Percentiles rank a stretch among this genome's conserved stretches.
These are phyloP conservation scores for Cloeon dipterum DNA, from an alignment of 2,888 invertebrate genomes.

Conservation along the genomic window DNA sequence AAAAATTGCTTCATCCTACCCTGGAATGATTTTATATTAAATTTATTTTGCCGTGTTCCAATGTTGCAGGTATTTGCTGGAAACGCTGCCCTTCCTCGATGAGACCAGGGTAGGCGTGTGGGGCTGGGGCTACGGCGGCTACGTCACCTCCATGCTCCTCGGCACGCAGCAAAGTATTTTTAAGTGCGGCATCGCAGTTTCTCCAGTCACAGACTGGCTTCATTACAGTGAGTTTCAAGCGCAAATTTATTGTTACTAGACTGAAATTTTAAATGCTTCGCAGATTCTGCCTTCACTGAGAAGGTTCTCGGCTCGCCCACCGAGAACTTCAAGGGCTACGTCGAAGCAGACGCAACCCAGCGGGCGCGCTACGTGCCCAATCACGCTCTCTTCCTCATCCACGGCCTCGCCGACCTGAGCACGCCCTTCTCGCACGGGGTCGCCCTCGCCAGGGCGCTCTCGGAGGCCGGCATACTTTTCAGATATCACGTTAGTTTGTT, in stretches of 20 bases:
- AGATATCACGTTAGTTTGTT: slow-evolving; percentile 73
- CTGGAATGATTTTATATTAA: too few species aligned
- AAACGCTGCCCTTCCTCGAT: slow-evolving; percentile 64
- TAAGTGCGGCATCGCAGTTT: slow-evolving; percentile 83
- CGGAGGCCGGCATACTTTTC: slow-evolving; percentile 71
- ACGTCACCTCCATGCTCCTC: slow-evolving; percentile 77
- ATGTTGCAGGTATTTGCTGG: slow-evolving; percentile 51
- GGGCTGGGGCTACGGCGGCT: slow-evolving; percentile 96
- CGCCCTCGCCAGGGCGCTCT: slow-evolving; percentile 67
- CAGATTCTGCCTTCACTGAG: slow-evolving; percentile 92
- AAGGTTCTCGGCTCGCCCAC: slow-evolving; percentile 70
- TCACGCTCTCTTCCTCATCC: slow-evolving; percentile 70
- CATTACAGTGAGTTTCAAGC: slow-evolving; percentile 77
- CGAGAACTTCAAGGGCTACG: slow-evolving; percentile 76
- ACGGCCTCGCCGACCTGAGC: slow-evolving; percentile 79
- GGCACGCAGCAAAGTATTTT: slow-evolving; percentile 64
- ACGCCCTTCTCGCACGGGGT: slow-evolving; percentile 88
- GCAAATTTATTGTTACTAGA: too few species aligned
- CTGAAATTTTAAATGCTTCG: too few species aligned
- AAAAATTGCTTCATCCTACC: too few species aligned
- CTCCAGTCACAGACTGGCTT: slow-evolving; percentile 88
- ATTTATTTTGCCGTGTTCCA: too few species aligned
- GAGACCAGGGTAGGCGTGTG: slow-evolving; percentile 74
- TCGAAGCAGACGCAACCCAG: slow-evolving; percentile 76
- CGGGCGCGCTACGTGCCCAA: slow-evolving; percentile 71